Evolutionary conservation across 2,797 vertebrate species (phyloP).

Genomic region (Cheirogaleus major): DNA sequence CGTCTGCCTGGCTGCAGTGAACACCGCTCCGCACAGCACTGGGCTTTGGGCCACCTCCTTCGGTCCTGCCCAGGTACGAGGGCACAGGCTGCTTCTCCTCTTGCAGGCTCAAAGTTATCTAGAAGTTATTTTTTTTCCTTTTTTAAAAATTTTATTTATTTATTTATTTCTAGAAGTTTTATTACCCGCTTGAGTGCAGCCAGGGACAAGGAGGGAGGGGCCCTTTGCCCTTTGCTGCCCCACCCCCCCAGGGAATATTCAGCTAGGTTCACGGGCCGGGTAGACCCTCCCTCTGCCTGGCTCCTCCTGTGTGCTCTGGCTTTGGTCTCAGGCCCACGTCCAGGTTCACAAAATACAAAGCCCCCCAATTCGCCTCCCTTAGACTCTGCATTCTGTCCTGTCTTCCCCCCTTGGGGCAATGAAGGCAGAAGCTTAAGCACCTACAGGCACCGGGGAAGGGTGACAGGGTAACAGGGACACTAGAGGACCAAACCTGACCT

Average conservation of each 20-base stretch:
- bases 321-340: background rate
- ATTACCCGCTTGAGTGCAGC: background rate
- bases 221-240: background rate
- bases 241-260: background rate
- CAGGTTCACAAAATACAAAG: background rate
- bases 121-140: background rate
- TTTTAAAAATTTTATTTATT: too few relatives aligned
- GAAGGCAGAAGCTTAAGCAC: background rate
- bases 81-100: background rate
- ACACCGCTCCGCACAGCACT: too few relatives aligned
- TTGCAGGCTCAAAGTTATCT: too few relatives aligned
- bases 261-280: fast-evolving
- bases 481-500: background rate
- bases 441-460: too few relatives aligned
- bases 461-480: background rate
- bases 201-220: background rate
- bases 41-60: background rate
- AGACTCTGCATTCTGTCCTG: background rate
- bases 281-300: background rate
- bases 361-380: background rate
- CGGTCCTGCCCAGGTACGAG: too few relatives aligned
- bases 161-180: background rate
- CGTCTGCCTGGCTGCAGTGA: background rate
- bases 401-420: background rate
- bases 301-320: background rate